These are phyloP conservation scores for Platyscapa corneri DNA, from an alignment of 1,140 invertebrate genomes.

Conservation along the genomic window DNA sequence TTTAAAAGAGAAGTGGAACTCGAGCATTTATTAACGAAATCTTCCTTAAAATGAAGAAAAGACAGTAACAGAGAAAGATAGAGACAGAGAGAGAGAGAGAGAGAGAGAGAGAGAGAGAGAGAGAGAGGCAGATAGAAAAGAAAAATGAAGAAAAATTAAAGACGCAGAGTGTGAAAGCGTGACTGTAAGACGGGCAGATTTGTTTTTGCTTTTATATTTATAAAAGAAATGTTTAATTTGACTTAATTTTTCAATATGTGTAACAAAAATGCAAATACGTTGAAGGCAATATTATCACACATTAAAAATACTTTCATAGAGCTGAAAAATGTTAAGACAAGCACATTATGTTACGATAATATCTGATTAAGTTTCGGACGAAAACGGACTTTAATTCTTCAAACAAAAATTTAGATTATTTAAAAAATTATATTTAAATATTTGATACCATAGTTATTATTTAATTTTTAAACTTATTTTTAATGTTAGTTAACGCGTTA, in stretches of 20 bases:
- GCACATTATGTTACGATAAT: no score
- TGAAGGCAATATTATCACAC: background rate
- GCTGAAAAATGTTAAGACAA: no score
- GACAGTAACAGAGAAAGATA: constrained; percentile 49
- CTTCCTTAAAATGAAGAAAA: constrained; percentile 54
- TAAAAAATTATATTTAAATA: background rate
- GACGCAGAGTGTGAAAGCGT: constrained; percentile 52
- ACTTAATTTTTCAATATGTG: no score
- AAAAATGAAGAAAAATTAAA: no score
- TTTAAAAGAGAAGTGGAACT: constrained; percentile 24
- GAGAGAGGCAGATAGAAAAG: constrained; percentile 17
- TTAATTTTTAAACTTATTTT: background rate
- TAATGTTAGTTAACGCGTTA: background rate
- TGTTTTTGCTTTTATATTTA: background rate
- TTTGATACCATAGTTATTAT: background rate
- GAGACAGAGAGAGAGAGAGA: constrained; percentile 45
- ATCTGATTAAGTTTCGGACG: no score
- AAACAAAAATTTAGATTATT: background rate
- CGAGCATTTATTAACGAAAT: constrained; percentile 53
- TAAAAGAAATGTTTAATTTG: background rate
- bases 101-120: constrained; percentile 44
- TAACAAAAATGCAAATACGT: background rate
- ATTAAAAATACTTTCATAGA: no score
- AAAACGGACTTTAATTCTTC: no score
- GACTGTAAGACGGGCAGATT: constrained; percentile 8